Percentiles rank a stretch among this genome's conserved stretches.
These are phyloP conservation scores for Cephalopholis sonnerati DNA, from an alignment of 2,113 vertebrate genomes.

Conservation along the genomic window DNA sequence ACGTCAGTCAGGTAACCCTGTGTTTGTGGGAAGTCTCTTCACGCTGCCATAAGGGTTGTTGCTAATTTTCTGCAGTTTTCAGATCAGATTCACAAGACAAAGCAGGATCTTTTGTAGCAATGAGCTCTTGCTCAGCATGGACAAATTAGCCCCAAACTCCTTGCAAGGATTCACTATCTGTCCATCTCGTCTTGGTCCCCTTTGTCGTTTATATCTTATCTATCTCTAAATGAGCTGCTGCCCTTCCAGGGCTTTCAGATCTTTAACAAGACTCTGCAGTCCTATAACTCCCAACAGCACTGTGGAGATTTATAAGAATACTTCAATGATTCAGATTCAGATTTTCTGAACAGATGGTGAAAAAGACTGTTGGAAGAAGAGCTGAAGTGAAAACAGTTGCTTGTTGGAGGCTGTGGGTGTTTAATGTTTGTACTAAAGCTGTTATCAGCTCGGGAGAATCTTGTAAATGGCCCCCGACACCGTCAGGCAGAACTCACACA, in stretches of 20 bases:
- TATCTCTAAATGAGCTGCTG: not conserved
- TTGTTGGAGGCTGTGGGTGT: not conserved
- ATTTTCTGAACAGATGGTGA: slow-evolving; percentile 3
- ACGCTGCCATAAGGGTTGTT: no score
- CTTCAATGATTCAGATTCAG: not conserved
- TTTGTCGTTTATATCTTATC: not conserved
- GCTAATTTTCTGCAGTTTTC: not conserved
- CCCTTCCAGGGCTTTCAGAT: not conserved
- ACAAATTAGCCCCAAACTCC: not conserved
- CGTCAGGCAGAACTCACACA: slow-evolving; percentile 4
- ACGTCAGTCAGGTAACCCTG: no score
- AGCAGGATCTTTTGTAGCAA: not conserved
- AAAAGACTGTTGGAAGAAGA: not conserved
- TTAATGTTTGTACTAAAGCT: slow-evolving; percentile 8
- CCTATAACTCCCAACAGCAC: not conserved
- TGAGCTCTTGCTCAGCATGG: not conserved
- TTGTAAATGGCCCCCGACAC: slow-evolving; percentile 1
- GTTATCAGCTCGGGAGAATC: slow-evolving; percentile 3
- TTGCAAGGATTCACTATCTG: not conserved
- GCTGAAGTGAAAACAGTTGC: slow-evolving; percentile 5
- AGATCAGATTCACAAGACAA: not conserved
- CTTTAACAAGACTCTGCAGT: not conserved
- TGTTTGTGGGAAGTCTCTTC: no score
- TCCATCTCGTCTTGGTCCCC: not conserved
- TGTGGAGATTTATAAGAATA: no score